A percentile compares a stretch with the other conserved stretches of the same genome.
Conservation (phyloP, 2,113 vertebrate genomes). For the Petaurus breviceps region DNA sequence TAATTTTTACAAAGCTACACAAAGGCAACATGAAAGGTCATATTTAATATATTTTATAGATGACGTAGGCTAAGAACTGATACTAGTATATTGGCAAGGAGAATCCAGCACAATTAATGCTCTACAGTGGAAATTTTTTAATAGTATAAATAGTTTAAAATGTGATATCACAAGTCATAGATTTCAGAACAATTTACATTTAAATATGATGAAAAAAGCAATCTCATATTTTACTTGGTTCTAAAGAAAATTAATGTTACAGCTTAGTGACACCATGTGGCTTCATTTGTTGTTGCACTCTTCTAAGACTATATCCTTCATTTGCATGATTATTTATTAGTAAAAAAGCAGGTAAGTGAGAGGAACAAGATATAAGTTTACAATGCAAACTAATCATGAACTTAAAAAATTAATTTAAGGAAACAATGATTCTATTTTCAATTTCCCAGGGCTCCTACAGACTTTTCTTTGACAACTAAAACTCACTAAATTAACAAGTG, state of each 20-base stretch:
- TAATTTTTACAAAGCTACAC: neutral
- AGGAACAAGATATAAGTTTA: neutral
- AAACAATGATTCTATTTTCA: slow-evolving; percentile 9
- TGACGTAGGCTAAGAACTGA: neutral
- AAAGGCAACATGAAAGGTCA: slow-evolving; percentile 33
- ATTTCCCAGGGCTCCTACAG: slow-evolving; percentile 40
- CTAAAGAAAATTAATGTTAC: slow-evolving; percentile 67
- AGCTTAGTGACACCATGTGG: slow-evolving; percentile 86
- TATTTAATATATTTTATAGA: slow-evolving; percentile 6
- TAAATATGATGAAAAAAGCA: slow-evolving; percentile 64
- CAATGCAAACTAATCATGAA: slow-evolving; percentile 48
- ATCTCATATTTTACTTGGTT: slow-evolving; percentile 57
- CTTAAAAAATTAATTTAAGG: slow-evolving; percentile 29
- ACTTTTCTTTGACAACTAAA: slow-evolving; percentile 50
- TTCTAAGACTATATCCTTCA: slow-evolving; percentile 22
- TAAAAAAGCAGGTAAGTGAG: slow-evolving; percentile 36
- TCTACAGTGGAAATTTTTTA: slow-evolving; percentile 58
- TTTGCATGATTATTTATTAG: neutral
- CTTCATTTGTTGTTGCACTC: slow-evolving; percentile 70
- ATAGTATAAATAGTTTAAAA: slow-evolving; percentile 60
- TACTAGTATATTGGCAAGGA: neutral
- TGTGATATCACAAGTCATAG: slow-evolving; percentile 70
- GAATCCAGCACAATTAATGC: slow-evolving; percentile 55
- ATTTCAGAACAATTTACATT: slow-evolving; percentile 66
- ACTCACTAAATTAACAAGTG: slow-evolving; percentile 17